phyloP scores from a whole-genome alignment of 1,140 invertebrate species.

The Cardiocondyla obscurior region DNA sequence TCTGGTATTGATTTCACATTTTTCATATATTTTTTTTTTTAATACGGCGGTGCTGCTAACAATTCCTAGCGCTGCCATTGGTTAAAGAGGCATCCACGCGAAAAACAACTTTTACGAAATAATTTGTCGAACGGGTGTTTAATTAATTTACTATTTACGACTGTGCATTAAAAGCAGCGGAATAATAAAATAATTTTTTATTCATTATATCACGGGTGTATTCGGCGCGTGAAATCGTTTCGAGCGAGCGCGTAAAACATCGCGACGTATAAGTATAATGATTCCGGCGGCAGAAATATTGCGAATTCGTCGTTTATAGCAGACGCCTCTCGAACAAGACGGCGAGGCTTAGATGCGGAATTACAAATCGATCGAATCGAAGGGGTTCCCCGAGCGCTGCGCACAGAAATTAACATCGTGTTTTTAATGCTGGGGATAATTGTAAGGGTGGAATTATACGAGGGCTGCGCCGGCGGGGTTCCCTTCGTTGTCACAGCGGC shows the following conservation, averaged over 20 bases:
- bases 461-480: slow-evolving; percentile 76
- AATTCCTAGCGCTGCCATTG: slow-evolving; percentile 20
- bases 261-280: neutral
- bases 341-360: slow-evolving; percentile 76
- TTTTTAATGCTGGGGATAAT: slow-evolving; percentile 83
- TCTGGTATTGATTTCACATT: slow-evolving; percentile 20
- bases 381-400: slow-evolving; percentile 74
- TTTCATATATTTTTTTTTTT: slow-evolving; percentile 56
- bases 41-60: slow-evolving; percentile 30
- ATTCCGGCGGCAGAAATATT: slow-evolving; percentile 51
- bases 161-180: neutral
- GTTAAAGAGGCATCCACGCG: slow-evolving; percentile 29
- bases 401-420: slow-evolving; percentile 83
- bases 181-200: slow-evolving; percentile 20
- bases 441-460: slow-evolving; percentile 83
- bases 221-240: neutral
- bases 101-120: slow-evolving; percentile 40
- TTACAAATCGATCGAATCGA: slow-evolving; percentile 83
- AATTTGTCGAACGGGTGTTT: slow-evolving; percentile 36
- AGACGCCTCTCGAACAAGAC: slow-evolving; percentile 64
- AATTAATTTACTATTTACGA: slow-evolving; percentile 46
- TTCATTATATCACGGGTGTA: neutral
- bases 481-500: slow-evolving; percentile 76
- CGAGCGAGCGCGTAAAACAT: neutral
- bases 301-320: slow-evolving; percentile 57